Evolutionary conservation across 2,888 invertebrate genomes (phyloP).

Genomic region (Cataglyphis altisquamis): DNA sequence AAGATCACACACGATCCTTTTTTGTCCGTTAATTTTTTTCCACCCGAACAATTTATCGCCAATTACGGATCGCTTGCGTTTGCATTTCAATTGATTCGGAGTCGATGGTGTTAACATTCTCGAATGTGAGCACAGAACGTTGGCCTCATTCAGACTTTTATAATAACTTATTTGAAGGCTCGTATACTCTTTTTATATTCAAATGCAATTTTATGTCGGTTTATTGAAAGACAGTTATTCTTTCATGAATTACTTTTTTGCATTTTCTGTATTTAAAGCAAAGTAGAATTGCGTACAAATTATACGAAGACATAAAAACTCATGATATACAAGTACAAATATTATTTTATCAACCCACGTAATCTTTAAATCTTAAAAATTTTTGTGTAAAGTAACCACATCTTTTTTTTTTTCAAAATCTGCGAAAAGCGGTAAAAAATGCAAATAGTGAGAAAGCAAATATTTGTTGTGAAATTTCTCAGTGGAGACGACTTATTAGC

Average conservation of each 20-base stretch:
- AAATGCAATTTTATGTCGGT: not conserved
- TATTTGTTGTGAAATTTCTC: constrained; percentile 71
- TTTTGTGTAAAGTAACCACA: not conserved
- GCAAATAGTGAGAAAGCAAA: constrained; percentile 69
- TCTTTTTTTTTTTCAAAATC: not conserved
- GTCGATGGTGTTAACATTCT: constrained; percentile 50
- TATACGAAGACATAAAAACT: not conserved
- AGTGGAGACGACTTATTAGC: constrained; percentile 70
- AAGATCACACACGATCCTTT: constrained; percentile 51
- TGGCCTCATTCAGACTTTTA: not conserved
- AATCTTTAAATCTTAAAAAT: not conserved
- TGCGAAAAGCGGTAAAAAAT: not conserved
- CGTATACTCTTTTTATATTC: not conserved
- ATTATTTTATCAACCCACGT: not conserved
- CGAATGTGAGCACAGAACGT: constrained; percentile 44
- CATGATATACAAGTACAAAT: no score
- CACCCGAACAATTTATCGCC: constrained; percentile 57
- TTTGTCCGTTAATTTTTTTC: constrained; percentile 40
- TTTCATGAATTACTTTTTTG: not conserved
- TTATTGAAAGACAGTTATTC: not conserved
- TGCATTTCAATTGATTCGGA: constrained; percentile 67
- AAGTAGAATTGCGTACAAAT: not conserved
- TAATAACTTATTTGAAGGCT: not conserved
- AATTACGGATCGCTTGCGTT: constrained; percentile 59
- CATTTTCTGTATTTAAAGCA: not conserved